Evolutionary conservation across 2,113 vertebrate species (phyloP), one percentile per base, ranked within the genome.

Genomic region (Apeltes quadracus): DNA sequence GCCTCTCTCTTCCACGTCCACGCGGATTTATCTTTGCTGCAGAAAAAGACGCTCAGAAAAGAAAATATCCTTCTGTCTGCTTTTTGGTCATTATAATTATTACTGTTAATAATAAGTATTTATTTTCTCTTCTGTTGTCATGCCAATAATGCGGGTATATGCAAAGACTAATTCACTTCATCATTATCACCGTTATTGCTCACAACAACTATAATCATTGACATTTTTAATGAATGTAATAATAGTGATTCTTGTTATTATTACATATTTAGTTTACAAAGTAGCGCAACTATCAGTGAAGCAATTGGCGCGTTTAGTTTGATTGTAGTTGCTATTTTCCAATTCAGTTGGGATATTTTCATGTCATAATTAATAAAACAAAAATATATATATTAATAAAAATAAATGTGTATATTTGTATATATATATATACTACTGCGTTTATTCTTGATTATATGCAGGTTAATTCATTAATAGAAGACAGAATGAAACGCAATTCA

Each of bases 1-100:
- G 69, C 64, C 62, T 78, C 87, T 72, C 65, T 79, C 70, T 77
- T 77, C 57, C 84, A 55, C 70, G 72, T 85, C 85, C 69, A 72
- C 81, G 14, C 29, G 76, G 74, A 78, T 86, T 81, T 84, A 75
- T 75, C 71, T 84, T 18, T 64, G 82, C 82, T 73, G 69, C 62
- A 46, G 69, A 22, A 58, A 61, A 55, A n/a, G 27, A 48, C 9
- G 61, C 44, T 34, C 27, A 63, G 39, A 25, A 61, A 76, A 79
- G n/a, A n/a, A n/a, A n/a, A n/a, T n/a, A 38, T 76, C 70, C 76
- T 34, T 20, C 22, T 65, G 66, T 72, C 67, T 78, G 79, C 5
- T 22, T 67, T 29, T 5, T 75, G 48, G 77, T 84, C 59, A 61
- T 50, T 53, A 29, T 81, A 66, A 66, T 51, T 51, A 51, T 27